These are phyloP conservation scores for Tenthredo mesomela DNA, from an alignment of 2,888 invertebrate species.

Conservation along the genomic window DNA sequence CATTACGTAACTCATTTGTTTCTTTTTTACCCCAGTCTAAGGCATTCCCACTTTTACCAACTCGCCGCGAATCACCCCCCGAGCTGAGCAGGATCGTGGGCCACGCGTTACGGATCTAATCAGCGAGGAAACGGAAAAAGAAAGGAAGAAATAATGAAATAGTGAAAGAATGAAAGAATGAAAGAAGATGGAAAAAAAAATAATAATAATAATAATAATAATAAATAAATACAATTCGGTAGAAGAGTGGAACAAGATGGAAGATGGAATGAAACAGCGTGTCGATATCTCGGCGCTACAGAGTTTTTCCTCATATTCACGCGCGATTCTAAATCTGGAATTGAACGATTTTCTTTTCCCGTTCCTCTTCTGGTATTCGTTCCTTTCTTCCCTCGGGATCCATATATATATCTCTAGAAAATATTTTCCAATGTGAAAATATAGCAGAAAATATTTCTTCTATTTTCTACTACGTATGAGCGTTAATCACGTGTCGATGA, in stretches of 20 bases:
- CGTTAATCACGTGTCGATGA: background rate
- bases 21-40: background rate
- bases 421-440: background rate
- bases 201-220: background rate
- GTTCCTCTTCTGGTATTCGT: background rate
- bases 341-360: background rate
- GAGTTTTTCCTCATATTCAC: slow-evolving; percentile 13
- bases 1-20: slow-evolving; percentile 17
- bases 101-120: slow-evolving; percentile 42
- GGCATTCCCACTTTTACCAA: slow-evolving; percentile 23
- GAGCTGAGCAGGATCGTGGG: background rate
- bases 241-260: slow-evolving; percentile 2
- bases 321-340: slow-evolving; percentile 26
- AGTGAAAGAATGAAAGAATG: background rate
- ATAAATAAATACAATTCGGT: background rate
- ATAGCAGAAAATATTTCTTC: background rate
- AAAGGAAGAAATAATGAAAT: slow-evolving; percentile 2
- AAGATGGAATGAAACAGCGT: slow-evolving; percentile 32
- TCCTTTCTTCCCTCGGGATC: background rate
- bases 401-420: background rate
- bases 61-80: slow-evolving; percentile 15
- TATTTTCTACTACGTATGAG: background rate
- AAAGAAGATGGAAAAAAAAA: background rate
- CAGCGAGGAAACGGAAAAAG: slow-evolving; percentile 3
- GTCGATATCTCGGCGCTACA: background rate